Evolutionary conservation across 2,797 vertebrate genomes (phyloP), one percentile per base, ranked within the genome.

Genomic region (Oreochromis mossambicus): DNA sequence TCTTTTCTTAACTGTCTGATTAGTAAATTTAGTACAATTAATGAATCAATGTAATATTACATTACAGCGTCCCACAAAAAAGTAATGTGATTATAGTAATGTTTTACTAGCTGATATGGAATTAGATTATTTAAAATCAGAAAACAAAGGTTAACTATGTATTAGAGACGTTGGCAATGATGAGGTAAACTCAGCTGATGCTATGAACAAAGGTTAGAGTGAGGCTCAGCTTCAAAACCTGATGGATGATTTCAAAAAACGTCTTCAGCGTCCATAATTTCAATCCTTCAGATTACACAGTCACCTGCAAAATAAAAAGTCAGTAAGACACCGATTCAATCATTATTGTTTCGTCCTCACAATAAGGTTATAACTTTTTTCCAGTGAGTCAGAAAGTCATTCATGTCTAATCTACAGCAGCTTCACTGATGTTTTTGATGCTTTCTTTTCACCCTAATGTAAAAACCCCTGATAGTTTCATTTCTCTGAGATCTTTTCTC

Each of bases 271-370:
- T 46, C 43, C 43, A 46, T 14, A 14, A 14, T 46, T 11, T 5
- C 21, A 54, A 54, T 52, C n/a, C 50, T 52, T 11, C 50, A 11
- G 11, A 11, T 17, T 7, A 36, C 29, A 58, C 9, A 0, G 1
- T 10, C 58, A 0, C 32, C 32, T n/a, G 58, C 17, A 63, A 63
- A 58, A 58, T 5, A 54, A 24, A 54, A 12, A 24, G 32, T 3
- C 29, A 34, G 51, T 54, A 7, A 61, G 58, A n/a, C 17, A 4
- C 29, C 0, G 0, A 58, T 58, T 58, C 4, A 19, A 19, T 19
- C 51, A 54, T 21, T 21, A 5, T 10, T n/a, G 50, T n/a, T n/a
- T 52, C 19, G 2, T 19, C 3, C 29, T 63, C 32, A 7, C 3
- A 63, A 36, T 36, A 63, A 63, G 58, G 6, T 55, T 21, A 11